Evolutionary conservation across 2,888 invertebrate species (phyloP).

Genomic region (Dryomyza anilis): DNA sequence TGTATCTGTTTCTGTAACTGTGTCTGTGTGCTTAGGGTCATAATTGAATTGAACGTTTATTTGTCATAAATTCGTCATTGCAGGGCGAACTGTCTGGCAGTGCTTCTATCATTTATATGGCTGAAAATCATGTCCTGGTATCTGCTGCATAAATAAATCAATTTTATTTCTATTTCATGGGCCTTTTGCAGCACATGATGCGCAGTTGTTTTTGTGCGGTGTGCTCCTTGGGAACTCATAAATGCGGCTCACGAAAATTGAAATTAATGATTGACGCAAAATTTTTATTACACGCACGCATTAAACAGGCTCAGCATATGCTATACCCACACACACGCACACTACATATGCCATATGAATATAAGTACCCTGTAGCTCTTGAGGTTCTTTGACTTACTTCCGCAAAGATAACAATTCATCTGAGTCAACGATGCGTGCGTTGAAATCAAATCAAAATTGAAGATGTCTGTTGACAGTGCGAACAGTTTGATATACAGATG

Average conservation of each 20-base stretch:
- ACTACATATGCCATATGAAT: slow-evolving; percentile 17
- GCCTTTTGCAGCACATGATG: background rate
- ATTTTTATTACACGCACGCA: background rate
- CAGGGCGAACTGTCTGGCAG: too few relatives aligned
- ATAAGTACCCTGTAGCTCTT: slow-evolving; percentile 35
- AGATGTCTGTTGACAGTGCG: too few relatives aligned
- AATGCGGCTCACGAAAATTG: slow-evolving; percentile 36
- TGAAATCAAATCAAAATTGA: slow-evolving; percentile 41
- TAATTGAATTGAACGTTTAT: slow-evolving; percentile 56
- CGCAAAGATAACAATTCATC: too few relatives aligned
- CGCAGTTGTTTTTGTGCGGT: too few relatives aligned
- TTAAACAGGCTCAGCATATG: background rate
- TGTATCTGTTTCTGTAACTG: background rate
- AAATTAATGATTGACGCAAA: slow-evolving; percentile 44
- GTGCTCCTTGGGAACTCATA: background rate
- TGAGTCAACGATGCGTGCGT: slow-evolving; percentile 45
- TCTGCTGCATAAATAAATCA: background rate
- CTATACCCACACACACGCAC: background rate
- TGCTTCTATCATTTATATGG: too few relatives aligned
- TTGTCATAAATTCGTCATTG: slow-evolving; percentile 37
- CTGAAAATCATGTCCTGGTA: too few relatives aligned
- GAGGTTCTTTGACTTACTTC: too few relatives aligned
- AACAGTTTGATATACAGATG: too few relatives aligned
- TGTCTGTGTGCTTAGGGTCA: slow-evolving; percentile 39
- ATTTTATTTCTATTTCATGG: background rate